phyloP scores from a whole-genome alignment of 2,113 vertebrate species.

The Carassius gibelio region DNA sequence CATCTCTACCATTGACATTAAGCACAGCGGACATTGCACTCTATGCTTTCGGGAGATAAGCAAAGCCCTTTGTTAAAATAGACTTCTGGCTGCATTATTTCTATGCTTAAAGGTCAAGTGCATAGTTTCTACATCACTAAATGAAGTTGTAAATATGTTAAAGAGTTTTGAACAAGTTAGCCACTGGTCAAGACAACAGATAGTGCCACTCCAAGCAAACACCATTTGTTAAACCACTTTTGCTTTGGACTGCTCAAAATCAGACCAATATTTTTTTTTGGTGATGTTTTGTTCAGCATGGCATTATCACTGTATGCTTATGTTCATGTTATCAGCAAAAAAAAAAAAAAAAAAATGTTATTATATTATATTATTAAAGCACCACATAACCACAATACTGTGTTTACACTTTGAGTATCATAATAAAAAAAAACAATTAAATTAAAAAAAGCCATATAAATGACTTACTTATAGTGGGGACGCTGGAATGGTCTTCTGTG shows the following conservation, averaged over 20 bases:
- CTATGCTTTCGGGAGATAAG: background rate
- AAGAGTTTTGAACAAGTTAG: background rate
- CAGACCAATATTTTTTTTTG: background rate
- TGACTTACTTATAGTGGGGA: background rate
- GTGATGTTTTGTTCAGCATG: background rate
- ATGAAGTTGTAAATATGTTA: background rate
- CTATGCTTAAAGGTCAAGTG: background rate
- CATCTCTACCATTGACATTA: slow-evolving; percentile 36
- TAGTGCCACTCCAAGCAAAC: background rate
- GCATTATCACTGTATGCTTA: too few relatives aligned
- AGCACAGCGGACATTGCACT: background rate
- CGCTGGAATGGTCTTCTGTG: background rate
- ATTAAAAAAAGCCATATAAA: background rate
- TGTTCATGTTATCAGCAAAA: too few relatives aligned
- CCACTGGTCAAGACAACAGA: background rate
- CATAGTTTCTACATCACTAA: background rate
- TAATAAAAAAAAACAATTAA: background rate
- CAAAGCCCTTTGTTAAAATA: background rate
- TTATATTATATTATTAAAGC: background rate
- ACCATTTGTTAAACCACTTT: background rate
- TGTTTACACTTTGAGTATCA: background rate
- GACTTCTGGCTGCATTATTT: background rate
- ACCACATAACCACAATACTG: background rate
- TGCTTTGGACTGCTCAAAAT: background rate
- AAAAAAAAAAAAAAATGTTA: too few relatives aligned